phyloP scores from a whole-genome alignment of 1,140 invertebrate species.

The Palaemon carinicauda region DNA sequence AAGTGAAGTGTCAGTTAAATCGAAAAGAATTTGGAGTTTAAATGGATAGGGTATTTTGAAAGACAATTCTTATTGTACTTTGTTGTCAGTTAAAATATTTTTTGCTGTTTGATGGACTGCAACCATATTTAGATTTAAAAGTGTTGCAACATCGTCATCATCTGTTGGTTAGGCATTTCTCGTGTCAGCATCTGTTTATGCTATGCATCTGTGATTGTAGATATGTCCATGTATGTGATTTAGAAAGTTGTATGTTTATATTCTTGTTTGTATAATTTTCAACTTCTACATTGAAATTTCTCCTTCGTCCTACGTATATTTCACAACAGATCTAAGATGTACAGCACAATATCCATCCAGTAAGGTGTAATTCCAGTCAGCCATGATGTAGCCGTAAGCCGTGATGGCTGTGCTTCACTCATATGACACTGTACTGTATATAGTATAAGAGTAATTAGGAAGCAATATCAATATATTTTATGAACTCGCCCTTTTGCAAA shows the following conservation, averaged over 20 bases:
- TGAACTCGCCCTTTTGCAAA: too few relatives aligned
- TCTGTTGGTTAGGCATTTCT: background rate
- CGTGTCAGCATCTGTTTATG: background rate
- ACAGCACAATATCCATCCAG: slow-evolving; percentile 21
- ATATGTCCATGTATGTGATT: background rate
- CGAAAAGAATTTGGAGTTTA: too few relatives aligned
- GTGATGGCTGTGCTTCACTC: too few relatives aligned
- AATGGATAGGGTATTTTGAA: too few relatives aligned
- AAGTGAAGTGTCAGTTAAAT: too few relatives aligned
- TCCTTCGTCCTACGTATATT: background rate
- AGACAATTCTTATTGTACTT: too few relatives aligned
- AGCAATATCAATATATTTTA: too few relatives aligned
- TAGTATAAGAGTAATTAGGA: too few relatives aligned
- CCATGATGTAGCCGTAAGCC: too few relatives aligned
- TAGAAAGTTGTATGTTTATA: slow-evolving; percentile 5
- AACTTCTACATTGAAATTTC: background rate
- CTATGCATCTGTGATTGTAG: slow-evolving; percentile 27
- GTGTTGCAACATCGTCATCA: background rate
- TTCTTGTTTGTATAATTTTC: background rate
- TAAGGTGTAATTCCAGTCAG: background rate
- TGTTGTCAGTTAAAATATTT: background rate
- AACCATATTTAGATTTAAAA: background rate
- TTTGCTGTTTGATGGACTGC: background rate
- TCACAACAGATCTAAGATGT: background rate
- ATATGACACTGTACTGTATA: too few relatives aligned